Evolutionary conservation across 2,888 invertebrate genomes (phyloP), one percentile per base, ranked within the genome.

Genomic region (Keiferia lycopersicella): DNA sequence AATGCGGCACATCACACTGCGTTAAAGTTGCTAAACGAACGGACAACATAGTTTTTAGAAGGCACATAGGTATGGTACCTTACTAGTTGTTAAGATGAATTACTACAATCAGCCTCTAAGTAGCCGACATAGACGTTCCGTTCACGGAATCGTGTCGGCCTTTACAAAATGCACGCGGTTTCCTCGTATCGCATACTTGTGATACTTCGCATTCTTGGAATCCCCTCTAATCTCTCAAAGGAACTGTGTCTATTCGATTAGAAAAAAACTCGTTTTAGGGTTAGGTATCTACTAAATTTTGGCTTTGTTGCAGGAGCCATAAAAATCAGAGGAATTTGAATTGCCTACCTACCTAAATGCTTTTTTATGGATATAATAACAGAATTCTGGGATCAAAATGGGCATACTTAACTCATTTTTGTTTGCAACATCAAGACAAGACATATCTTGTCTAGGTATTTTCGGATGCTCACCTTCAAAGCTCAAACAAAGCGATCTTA

Each of bases 401-500:
- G n/a, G n/a, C 14, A 14, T 41, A 3, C 11, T 11, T 14, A 14
- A 3, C 14, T 41, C 34, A 8, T 34, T 34, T 34, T 34, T 8
- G n/a, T 16, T 45, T 7, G 45, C 45, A 45, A 45, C n/a, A 45
- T n/a, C n/a, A 45, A 16, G 7, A 45, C 26, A 7, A 50, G 18
- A 18, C 16, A 53, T 10, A 22, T 2, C 11, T 22, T 12, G 14
- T 22, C 22, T 53, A 22, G 11, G 11, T 22, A 26, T 56, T 56
- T 56, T 34, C 34, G 16, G 34, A 34, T 56, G 56, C 56, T 57
- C 50, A 60, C 34, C 34, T 34, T 34, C 38, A 53, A 53, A 51
- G 53, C 53, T 62, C 51, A 41, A 65, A 62, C 64, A 56, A 56
- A 64, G 39, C 41, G 53, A 51, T 64, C 62, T 64, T 62, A 63